Base-by-base conservation (phyloP, 35 echinoderm and acorn worm species). In the Holothuria glaberrima region DNA sequence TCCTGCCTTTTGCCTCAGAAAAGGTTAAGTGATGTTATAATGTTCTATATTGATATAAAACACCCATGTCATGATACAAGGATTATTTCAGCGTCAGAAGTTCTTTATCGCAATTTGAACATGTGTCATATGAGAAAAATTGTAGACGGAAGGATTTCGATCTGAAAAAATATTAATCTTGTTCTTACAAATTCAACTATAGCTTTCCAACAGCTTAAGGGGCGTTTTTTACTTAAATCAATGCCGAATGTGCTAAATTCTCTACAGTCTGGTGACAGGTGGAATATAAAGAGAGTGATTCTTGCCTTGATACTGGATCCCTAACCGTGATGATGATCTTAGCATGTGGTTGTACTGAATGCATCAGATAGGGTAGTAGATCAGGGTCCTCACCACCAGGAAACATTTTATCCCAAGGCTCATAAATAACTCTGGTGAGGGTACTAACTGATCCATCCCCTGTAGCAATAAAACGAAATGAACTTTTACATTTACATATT, bases 401-500 rank as follows among this genome's bases (percentile, higher is more conserved):
- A 44, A 75, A 20, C n/a, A 75, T 16, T 45, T 19, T 9, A n/a
- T 75, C 71, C 71, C 71, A 75, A 12, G 71, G 31, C 17, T 75
- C 71, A 41, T 13, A 75, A 20, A 75, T 36, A 41, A 75, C 71
- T 7, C 24, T 24, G 13, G 71, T 75, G 35, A 75, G 46, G 9
- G 71, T 75, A 75, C 71, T 75, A 30, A 75, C 71, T 75, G 71
- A 75, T 12, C 71, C 71, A 30, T 75, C 71, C 14, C 71, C 71
- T 75, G n/a, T 3, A 18, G 46, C 36, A 41, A 4, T 41, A 41
- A 41, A 41, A 41, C 2, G 7, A 41, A 2, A 41, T 41, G 7
- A 2, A 41, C 36, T 4, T 41, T 41, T n/a, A n/a, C n/a, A n/a
- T n/a, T n/a, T n/a, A n/a, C n/a, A n/a, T n/a, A n/a, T n/a, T n/a